Evolutionary conservation across 2,797 vertebrate species (phyloP).

Genomic region (Poecile montanus): DNA sequence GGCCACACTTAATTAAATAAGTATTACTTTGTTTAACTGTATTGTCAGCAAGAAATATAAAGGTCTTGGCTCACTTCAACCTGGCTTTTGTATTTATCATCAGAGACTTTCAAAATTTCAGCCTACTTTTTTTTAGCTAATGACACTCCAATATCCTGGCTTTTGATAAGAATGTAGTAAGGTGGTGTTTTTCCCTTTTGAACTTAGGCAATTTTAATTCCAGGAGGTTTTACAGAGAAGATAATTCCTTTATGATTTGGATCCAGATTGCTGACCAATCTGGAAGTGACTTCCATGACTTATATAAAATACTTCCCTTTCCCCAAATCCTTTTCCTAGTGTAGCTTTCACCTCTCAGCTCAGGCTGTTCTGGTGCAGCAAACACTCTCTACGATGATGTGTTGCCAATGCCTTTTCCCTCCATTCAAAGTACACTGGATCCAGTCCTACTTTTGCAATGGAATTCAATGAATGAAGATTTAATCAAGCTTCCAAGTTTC

Average conservation of each 20-base stretch:
- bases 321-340: not conserved
- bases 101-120: not conserved
- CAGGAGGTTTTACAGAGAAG: not conserved
- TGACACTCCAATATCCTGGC: not conserved
- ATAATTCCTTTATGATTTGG: not conserved
- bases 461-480: not conserved
- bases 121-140: not conserved
- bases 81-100: slow-evolving; percentile 11
- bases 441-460: not conserved
- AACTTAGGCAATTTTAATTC: not conserved
- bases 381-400: not conserved
- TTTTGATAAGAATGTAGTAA: not conserved
- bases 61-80: not conserved
- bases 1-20: slow-evolving; percentile 17
- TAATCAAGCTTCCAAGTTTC: not conserved
- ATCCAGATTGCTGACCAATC: not conserved
- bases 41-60: slow-evolving; percentile 8
- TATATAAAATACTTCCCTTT: not conserved
- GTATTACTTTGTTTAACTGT: slow-evolving; percentile 16
- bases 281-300: not conserved
- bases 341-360: not conserved
- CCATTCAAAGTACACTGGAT: not conserved
- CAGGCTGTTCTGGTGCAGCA: not conserved
- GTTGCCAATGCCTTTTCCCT: not conserved
- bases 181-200: not conserved